Evolutionary conservation across 2,113 vertebrate genomes (phyloP).

Genomic region (Pagrus major): DNA sequence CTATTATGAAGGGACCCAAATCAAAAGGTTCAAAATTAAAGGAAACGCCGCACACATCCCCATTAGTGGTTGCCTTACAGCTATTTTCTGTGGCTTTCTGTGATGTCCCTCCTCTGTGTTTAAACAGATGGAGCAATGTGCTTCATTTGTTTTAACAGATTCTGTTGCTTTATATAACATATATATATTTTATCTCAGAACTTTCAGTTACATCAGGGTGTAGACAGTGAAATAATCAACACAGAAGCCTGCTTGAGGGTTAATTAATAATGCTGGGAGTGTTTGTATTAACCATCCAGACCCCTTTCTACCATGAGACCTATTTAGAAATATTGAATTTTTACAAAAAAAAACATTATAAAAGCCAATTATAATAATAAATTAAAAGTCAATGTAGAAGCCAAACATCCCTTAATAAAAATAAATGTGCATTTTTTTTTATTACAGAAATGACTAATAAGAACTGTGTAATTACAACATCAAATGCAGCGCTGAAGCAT

Average conservation of each 20-base stretch:
- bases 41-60: not conserved
- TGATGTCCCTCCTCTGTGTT: not conserved
- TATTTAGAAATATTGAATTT: not conserved
- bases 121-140: not conserved
- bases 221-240: too few species aligned
- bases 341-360: not conserved
- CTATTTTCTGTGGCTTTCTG: not conserved
- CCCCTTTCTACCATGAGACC: not conserved
- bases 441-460: not conserved
- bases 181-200: too few species aligned
- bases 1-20: not conserved
- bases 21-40: constrained; percentile 7
- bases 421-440: not conserved
- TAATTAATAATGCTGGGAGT: not conserved
- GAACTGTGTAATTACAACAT: not conserved
- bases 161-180: too few species aligned
- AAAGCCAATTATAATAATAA: not conserved
- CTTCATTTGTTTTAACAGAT: too few species aligned
- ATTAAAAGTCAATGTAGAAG: not conserved
- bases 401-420: not conserved
- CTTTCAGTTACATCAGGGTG: not conserved
- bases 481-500: constrained; percentile 6
- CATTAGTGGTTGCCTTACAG: not conserved
- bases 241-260: not conserved
- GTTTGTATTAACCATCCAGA: not conserved